Evolutionary conservation across 2,113 vertebrate genomes (phyloP), one percentile per base, ranked within the genome.

Genomic region (Anser brachyrhynchus): DNA sequence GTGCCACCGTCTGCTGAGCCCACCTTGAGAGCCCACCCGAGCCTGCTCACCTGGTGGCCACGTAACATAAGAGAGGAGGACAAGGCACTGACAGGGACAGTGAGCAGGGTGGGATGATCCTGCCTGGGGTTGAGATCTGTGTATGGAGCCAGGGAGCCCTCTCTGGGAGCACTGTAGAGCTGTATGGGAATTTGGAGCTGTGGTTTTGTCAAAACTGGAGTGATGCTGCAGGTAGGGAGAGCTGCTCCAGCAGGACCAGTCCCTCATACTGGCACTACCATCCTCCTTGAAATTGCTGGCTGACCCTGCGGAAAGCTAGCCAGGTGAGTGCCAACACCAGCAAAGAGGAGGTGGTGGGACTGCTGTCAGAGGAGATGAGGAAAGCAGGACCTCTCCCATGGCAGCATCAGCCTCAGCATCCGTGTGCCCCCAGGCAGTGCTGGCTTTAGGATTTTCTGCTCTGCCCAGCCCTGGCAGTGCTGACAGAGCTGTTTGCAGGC

Each of bases 321-420:
- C 21, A 41, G 20, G 7, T 14, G 28, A 8, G 8, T 75, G 37
- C 46, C 58, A 31, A 2, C 33, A 49, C 18, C 21, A 71, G 55
- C 29, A 35, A 49, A 64, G 69, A 65, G 44, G 29, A 35, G 44
- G 18, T 74, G 65, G 13, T 66, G n/a, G 29, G 22, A 61, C 33
- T 19, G 49, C 64, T 81, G 11, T 4, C 0, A 0, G 14, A 13
- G 6, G 5, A 80, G 13, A 77, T 6, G 44, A 77, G 39, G 22
- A 43, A 66, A 77, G 35, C 17, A 2, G 3, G 62, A 69, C 9
- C 14, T 78, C 39, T 59, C 21, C 46, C 15, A 4, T 28, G 51
- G 57, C 66, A 82, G 19, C 39, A 26, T 72, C 58, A 31, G 43
- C 49, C 28, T 73, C 11, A 1, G 64, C 43, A 44, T 51, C 78